Conservation (phyloP, 2,113 vertebrate genomes). For the Chaetodon trifascialis region DNA sequence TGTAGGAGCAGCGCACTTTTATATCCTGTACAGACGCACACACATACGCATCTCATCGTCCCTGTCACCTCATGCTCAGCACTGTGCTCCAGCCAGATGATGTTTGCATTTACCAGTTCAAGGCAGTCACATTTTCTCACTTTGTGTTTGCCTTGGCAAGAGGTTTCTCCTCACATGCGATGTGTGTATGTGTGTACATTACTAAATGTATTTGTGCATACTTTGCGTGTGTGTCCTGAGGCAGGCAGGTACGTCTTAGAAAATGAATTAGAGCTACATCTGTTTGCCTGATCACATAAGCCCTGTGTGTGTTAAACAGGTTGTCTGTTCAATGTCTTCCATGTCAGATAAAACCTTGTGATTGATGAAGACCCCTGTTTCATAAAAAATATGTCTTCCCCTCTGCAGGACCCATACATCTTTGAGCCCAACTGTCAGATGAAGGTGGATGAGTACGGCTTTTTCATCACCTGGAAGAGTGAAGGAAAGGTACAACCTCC, state of each 20-base stretch:
- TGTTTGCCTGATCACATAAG: conserved; percentile 50
- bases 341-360: conserved; percentile 48
- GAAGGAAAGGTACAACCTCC: conserved; percentile 92
- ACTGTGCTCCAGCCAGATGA: conserved; percentile 9
- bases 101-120: conserved; percentile 59
- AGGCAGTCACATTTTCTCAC: conserved; percentile 39
- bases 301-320: not conserved
- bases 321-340: conserved; percentile 45
- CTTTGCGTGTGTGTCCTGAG: conserved; percentile 12
- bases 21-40: not conserved
- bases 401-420: conserved; percentile 91
- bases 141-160: conserved; percentile 35
- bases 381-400: conserved; percentile 37
- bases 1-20: not conserved
- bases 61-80: conserved; percentile 16
- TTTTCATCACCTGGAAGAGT: conserved; percentile 97
- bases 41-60: not conserved
- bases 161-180: conserved; percentile 10
- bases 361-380: conserved; percentile 22
- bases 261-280: conserved; percentile 27
- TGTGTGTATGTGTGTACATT: conserved; percentile 8
- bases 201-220: conserved; percentile 29
- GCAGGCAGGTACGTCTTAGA: conserved; percentile 27
- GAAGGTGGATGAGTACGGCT: conserved; percentile 96
- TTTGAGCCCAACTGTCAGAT: conserved; percentile 96